phyloP scores from a whole-genome alignment of 2,797 vertebrate genomes.

The Setipinna tenuifilis region DNA sequence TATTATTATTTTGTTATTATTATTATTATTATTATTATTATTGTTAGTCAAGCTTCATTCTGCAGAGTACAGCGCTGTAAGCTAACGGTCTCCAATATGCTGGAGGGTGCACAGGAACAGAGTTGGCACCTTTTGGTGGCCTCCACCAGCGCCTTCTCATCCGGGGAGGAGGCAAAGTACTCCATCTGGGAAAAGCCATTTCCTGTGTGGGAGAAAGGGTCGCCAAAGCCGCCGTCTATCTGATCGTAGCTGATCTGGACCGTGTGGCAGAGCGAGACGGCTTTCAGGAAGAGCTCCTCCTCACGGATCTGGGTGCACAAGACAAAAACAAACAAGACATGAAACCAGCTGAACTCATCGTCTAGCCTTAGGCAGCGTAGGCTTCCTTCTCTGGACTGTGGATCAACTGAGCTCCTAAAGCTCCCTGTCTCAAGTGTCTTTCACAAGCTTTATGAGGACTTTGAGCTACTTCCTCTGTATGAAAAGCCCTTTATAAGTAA shows the following conservation, averaged over 20 bases:
- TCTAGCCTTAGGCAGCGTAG: no score
- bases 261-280: conserved; percentile 94
- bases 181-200: conserved; percentile 84
- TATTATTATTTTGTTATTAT: no score
- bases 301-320: conserved; percentile 73
- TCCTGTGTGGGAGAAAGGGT: conserved; percentile 77
- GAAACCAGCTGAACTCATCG: no score
- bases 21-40: no score
- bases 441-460: no score
- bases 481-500: no score
- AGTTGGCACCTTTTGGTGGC: conserved; percentile 85
- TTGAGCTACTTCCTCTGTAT: no score
- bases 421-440: no score
- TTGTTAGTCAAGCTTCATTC: no score
- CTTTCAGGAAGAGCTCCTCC: conserved; percentile 92
- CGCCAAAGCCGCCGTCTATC: conserved; percentile 75
- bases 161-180: conserved; percentile 96
- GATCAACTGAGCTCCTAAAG: no score
- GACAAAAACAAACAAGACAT: conserved; percentile 31
- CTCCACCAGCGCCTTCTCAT: conserved; percentile 97
- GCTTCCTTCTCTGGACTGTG: no score
- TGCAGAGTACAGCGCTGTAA: neutral
- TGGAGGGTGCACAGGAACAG: neutral
- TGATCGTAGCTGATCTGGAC: conserved; percentile 93
- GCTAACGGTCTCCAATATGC: neutral